These are phyloP conservation scores for Aleiodes leptofemur DNA, from an alignment of 2,888 invertebrate species.

Conservation along the genomic window DNA sequence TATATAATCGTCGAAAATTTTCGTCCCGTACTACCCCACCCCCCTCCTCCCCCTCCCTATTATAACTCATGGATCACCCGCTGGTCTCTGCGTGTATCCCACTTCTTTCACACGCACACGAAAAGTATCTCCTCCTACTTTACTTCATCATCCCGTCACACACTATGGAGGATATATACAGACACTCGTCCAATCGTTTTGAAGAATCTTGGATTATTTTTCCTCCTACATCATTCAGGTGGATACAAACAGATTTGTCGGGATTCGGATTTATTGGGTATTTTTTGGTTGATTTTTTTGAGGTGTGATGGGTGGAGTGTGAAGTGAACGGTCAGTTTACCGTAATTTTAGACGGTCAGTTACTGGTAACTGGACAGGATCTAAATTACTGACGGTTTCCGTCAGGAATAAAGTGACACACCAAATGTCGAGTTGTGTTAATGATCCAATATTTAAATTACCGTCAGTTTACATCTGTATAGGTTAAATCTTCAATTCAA, in stretches of 20 bases:
- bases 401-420: too few species aligned
- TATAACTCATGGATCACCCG: slow-evolving; percentile 25
- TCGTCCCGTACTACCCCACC: slow-evolving; percentile 50
- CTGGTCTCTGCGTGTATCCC: slow-evolving; percentile 57
- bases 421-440: too few species aligned
- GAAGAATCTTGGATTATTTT: slow-evolving; percentile 15
- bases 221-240: slow-evolving; percentile 35
- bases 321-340: too few species aligned
- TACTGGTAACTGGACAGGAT: too few species aligned
- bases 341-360: too few species aligned
- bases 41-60: slow-evolving; percentile 53
- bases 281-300: too few species aligned
- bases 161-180: slow-evolving; percentile 36
- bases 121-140: slow-evolving; percentile 52
- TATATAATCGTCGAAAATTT: slow-evolving; percentile 48
- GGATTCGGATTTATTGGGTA: too few species aligned
- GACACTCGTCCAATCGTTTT: slow-evolving; percentile 21
- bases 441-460: too few species aligned
- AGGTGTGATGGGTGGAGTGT: too few species aligned
- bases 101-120: slow-evolving; percentile 60
- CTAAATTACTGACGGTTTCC: too few species aligned
- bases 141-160: slow-evolving; percentile 36
- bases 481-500: too few species aligned
- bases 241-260: neutral
- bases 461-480: too few species aligned